Percentiles rank a stretch among this genome's conserved stretches.
Conservation (phyloP, 2,797 vertebrate species). For the Syncerus caffer region DNA sequence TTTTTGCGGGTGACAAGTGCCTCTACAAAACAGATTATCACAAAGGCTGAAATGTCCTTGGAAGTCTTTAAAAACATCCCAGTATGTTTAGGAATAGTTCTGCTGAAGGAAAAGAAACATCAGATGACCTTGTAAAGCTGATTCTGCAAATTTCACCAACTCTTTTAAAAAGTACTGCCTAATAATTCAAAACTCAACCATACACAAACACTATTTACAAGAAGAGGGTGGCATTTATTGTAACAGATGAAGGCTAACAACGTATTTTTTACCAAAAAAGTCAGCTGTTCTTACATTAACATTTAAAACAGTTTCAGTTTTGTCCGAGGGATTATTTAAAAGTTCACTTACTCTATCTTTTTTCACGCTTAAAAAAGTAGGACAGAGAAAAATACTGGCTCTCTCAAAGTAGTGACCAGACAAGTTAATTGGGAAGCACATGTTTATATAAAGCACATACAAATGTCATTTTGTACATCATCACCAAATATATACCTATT, state of each 20-base stretch:
- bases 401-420: background rate
- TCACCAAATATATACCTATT: background rate
- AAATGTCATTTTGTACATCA: background rate
- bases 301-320: background rate
- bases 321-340: background rate
- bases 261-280: background rate
- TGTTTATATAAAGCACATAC: background rate
- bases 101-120: constrained; percentile 22
- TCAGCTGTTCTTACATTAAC: background rate
- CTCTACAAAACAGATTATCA: background rate
- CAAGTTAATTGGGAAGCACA: constrained; percentile 6
- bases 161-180: constrained; percentile 31
- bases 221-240: background rate
- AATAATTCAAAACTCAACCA: constrained; percentile 36
- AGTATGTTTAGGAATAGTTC: constrained; percentile 1
- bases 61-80: constrained; percentile 22
- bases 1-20: background rate
- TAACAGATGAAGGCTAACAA: background rate
- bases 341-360: background rate
- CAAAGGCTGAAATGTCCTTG: constrained; percentile 32
- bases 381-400: background rate
- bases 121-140: constrained; percentile 48
- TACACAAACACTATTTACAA: background rate
- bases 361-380: background rate
- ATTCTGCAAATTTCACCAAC: background rate